These are phyloP conservation scores for Atta cephalotes DNA, from an alignment of 1,140 invertebrate species.

Conservation along the genomic window DNA sequence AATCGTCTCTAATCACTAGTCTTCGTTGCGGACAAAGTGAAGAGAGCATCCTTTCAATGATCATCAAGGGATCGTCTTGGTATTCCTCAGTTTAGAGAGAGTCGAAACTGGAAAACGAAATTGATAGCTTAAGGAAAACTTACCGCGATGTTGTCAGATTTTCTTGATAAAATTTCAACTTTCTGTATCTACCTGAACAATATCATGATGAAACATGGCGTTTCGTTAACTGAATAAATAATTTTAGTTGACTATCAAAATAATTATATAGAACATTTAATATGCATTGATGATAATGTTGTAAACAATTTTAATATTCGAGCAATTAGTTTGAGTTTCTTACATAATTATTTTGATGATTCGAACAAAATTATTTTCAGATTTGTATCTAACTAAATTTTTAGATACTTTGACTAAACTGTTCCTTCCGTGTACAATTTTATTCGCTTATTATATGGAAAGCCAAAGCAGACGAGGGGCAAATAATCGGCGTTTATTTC, in stretches of 20 bases:
- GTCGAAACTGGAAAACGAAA: constrained; percentile 15
- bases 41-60: constrained; percentile 64
- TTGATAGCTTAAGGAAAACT: constrained; percentile 29
- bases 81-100: constrained; percentile 10
- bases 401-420: too few relatives aligned
- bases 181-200: not conserved
- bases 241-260: too few relatives aligned
- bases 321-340: too few relatives aligned
- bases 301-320: too few relatives aligned
- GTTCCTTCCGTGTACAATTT: constrained; percentile 11
- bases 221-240: not conserved
- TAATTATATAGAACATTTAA: too few relatives aligned
- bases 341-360: too few relatives aligned
- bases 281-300: too few relatives aligned
- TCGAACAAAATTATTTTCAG: too few relatives aligned
- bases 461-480: constrained; percentile 13
- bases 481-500: constrained; percentile 56
- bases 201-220: not conserved
- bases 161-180: constrained; percentile 21
- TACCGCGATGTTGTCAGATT: not conserved
- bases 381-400: too few relatives aligned
- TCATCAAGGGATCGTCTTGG: constrained; percentile 41
- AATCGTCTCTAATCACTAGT: constrained; percentile 80
- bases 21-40: constrained; percentile 70
- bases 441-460: constrained; percentile 13